These are phyloP conservation scores for Remorina albescens DNA, from an alignment of 2,797 vertebrate genomes.

Conservation along the genomic window DNA sequence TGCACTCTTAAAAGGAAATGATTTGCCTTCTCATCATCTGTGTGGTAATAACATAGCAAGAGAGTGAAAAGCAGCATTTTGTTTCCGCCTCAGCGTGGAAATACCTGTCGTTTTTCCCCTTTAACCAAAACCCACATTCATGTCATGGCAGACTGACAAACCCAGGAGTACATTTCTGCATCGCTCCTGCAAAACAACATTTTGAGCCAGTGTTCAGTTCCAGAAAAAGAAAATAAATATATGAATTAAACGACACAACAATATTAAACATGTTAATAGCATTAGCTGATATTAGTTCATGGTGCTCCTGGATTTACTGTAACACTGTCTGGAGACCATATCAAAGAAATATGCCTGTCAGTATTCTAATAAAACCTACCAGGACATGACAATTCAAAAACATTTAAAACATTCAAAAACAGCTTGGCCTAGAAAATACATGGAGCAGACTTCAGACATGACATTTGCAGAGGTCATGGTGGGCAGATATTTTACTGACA, in stretches of 20 bases:
- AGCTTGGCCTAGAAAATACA: conserved; percentile 20
- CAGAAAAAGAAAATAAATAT: too few relatives aligned
- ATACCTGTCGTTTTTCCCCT: background rate
- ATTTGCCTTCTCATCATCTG: background rate
- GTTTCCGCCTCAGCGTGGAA: background rate
- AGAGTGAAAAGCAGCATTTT: background rate
- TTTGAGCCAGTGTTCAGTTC: background rate
- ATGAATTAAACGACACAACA: background rate
- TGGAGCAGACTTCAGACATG: conserved; percentile 16
- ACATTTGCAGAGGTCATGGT: conserved; percentile 52
- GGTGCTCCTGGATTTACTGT: background rate
- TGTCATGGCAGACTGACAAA: background rate
- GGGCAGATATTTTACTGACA: conserved; percentile 44
- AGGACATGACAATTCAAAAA: conserved; percentile 23
- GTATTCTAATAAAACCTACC: background rate
- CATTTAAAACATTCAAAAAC: conserved; percentile 22
- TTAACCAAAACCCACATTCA: background rate
- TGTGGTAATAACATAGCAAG: background rate
- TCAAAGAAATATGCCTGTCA: conserved; percentile 3
- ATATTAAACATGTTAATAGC: background rate
- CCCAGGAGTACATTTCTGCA: background rate
- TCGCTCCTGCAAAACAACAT: background rate
- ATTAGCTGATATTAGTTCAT: background rate
- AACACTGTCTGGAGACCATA: conserved; percentile 7
- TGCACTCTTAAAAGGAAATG: background rate